These are phyloP conservation scores for Rhopilema esculentum DNA, from an alignment of 30 jellyfish, hydroid and myxozoan species.

Conservation along the genomic window DNA sequence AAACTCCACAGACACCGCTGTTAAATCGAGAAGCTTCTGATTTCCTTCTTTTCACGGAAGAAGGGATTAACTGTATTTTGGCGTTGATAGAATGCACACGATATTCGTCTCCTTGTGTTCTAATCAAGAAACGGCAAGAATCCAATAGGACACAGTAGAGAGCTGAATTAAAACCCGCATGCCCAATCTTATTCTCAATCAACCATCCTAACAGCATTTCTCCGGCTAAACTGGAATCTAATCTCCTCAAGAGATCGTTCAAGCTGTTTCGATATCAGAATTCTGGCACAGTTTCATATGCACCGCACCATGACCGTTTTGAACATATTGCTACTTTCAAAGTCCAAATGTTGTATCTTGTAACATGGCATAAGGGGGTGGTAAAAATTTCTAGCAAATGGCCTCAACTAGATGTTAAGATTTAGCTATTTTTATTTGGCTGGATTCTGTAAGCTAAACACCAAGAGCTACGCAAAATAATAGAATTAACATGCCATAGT, in stretches of 20 bases:
- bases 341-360: no score
- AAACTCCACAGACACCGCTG: conserved; percentile 32
- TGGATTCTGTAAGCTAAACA: no score
- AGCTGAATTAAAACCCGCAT: not conserved
- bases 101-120: not conserved
- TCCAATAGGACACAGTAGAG: not conserved
- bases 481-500: no score
- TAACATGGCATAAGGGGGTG: no score
- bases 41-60: conserved; percentile 45
- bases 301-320: no score
- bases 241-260: not conserved
- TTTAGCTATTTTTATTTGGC: no score
- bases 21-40: conserved; percentile 2
- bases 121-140: not conserved
- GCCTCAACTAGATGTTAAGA: no score
- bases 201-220: not conserved
- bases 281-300: not conserved
- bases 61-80: not conserved
- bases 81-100: not conserved
- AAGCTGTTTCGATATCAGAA: not conserved
- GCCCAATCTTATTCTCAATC: not conserved
- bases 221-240: not conserved
- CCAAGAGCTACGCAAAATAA: no score
- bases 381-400: no score
- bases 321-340: no score